Evolutionary conservation across 1,140 invertebrate species (phyloP).

Genomic region (Cherax destructor): DNA sequence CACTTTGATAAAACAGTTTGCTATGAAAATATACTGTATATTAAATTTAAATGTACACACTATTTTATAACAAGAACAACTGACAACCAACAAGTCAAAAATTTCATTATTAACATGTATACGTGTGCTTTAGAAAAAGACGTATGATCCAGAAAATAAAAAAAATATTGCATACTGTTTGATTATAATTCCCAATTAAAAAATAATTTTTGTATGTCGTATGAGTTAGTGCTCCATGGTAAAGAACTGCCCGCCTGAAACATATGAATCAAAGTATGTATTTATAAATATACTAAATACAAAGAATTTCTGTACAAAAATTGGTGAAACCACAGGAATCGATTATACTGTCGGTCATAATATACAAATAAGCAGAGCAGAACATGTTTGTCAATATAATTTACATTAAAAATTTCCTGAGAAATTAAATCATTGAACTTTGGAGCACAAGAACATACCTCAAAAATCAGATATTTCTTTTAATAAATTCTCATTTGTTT

Average conservation of each 20-base stretch:
- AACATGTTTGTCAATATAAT: background rate
- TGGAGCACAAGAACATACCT: background rate
- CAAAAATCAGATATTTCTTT: background rate
- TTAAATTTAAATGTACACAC: background rate
- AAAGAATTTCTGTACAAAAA: background rate
- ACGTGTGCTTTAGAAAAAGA: too few relatives aligned
- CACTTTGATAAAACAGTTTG: background rate
- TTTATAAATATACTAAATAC: background rate
- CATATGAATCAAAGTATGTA: background rate
- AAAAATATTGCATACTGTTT: background rate
- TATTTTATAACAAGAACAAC: constrained; percentile 1
- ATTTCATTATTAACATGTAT: background rate
- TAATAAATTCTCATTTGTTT: background rate
- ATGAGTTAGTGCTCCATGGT: background rate
- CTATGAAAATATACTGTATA: background rate
- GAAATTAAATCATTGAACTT: background rate
- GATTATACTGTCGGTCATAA: background rate
- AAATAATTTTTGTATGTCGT: background rate
- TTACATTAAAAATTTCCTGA: background rate
- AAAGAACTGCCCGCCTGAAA: background rate
- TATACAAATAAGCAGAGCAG: background rate
- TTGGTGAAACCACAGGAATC: background rate
- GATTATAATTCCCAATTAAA: background rate
- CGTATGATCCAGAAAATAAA: too few relatives aligned
- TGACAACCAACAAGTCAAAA: background rate